Conservation (phyloP, 2,113 vertebrate genomes). For the Tichodroma muraria region DNA sequence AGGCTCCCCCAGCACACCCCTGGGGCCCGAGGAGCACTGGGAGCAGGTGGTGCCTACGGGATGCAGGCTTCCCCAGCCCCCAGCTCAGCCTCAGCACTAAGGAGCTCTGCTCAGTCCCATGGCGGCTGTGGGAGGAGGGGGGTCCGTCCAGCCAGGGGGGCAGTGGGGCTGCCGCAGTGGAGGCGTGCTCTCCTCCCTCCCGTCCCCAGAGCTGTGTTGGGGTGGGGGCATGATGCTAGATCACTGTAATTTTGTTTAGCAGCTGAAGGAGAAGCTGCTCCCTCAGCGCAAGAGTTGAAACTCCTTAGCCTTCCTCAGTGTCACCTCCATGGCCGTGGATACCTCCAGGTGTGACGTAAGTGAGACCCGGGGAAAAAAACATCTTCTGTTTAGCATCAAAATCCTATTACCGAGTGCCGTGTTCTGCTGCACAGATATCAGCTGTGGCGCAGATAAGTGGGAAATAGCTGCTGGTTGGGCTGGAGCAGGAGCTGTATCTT, state of each 20-base stretch:
- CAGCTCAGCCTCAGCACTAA: background rate
- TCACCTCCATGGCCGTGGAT: background rate
- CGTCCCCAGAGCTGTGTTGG: background rate
- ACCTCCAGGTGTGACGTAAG: background rate
- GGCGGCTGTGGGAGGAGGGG: background rate
- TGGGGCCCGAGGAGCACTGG: background rate
- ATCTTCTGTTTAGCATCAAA: background rate
- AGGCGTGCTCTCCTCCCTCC: background rate
- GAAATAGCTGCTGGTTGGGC: background rate
- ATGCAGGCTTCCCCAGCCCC: background rate
- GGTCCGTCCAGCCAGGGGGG: background rate
- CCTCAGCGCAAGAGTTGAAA: background rate
- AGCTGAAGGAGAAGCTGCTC: constrained; percentile 9
- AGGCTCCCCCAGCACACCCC: background rate
- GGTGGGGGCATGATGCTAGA: background rate
- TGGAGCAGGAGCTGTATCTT: background rate
- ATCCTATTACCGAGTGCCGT: background rate
- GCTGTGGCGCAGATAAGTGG: background rate
- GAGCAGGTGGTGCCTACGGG: background rate
- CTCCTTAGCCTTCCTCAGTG: constrained; percentile 14
- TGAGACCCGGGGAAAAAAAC: background rate
- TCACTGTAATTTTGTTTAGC: background rate
- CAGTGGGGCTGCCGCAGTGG: background rate
- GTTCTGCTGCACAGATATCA: background rate
- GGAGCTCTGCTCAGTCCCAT: background rate